phyloP scores from a whole-genome alignment of 2,113 vertebrate genomes.

The Buteo buteo region DNA sequence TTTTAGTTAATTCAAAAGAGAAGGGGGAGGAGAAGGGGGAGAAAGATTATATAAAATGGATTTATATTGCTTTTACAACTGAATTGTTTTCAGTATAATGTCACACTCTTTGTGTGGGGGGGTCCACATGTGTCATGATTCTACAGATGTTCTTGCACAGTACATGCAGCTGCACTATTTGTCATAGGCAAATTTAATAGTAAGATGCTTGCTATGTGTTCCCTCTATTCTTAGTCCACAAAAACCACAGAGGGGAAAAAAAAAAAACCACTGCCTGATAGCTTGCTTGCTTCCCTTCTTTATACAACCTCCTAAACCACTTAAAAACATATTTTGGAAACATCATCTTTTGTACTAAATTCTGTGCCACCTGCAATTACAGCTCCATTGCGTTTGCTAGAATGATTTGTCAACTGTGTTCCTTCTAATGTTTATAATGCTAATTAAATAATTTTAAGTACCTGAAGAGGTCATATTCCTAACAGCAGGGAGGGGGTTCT shows the following conservation, averaged over 20 bases:
- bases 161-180: conserved; percentile 23
- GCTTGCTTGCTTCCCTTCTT: neutral
- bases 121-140: conserved; percentile 9
- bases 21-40: neutral
- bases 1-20: neutral
- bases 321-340: neutral
- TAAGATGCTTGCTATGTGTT: neutral
- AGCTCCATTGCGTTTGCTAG: neutral
- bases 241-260: neutral
- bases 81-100: neutral
- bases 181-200: neutral
- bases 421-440: neutral
- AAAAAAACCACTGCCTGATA: neutral
- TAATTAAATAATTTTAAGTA: conserved; percentile 22
- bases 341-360: neutral
- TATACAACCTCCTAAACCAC: neutral
- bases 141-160: conserved; percentile 35
- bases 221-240: neutral
- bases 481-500: neutral
- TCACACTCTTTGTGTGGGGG: neutral
- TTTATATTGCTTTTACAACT: neutral
- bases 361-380: neutral
- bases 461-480: neutral
- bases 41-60: neutral
- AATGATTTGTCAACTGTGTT: neutral